Percentiles rank a stretch among this genome's conserved stretches.
These are phyloP conservation scores for Hylia prasina DNA, from an alignment of 2,113 vertebrate genomes.

Conservation along the genomic window DNA sequence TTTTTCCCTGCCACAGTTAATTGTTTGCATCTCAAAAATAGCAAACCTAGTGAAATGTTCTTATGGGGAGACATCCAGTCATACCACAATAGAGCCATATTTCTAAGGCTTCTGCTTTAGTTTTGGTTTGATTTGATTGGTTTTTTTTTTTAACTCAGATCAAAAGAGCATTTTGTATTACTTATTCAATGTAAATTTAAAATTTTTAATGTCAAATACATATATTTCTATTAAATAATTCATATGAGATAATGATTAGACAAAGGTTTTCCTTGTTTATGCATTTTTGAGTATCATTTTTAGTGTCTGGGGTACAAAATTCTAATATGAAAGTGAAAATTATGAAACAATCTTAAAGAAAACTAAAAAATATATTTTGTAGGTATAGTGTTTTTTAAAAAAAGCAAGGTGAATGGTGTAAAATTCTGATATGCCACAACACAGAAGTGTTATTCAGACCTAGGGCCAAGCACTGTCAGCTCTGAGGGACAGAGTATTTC, in stretches of 20 bases:
- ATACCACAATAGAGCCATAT: neutral
- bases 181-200: neutral
- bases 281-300: neutral
- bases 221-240: neutral
- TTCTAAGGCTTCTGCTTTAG: neutral
- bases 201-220: neutral
- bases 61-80: neutral
- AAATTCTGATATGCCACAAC: neutral
- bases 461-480: neutral
- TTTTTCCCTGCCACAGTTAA: neutral
- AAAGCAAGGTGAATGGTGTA: fast-evolving
- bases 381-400: neutral
- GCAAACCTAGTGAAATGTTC: neutral
- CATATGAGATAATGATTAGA: neutral
- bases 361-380: neutral
- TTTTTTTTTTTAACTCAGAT: neutral
- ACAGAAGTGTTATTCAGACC: neutral
- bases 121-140: neutral
- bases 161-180: neutral
- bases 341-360: neutral
- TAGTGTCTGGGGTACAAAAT: neutral
- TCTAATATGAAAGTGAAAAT: neutral
- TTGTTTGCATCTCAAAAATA: neutral
- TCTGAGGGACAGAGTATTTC: neutral
- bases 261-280: neutral